phyloP scores from a whole-genome alignment of 2,888 invertebrate species.

The Listrodromus nycthemerus region DNA sequence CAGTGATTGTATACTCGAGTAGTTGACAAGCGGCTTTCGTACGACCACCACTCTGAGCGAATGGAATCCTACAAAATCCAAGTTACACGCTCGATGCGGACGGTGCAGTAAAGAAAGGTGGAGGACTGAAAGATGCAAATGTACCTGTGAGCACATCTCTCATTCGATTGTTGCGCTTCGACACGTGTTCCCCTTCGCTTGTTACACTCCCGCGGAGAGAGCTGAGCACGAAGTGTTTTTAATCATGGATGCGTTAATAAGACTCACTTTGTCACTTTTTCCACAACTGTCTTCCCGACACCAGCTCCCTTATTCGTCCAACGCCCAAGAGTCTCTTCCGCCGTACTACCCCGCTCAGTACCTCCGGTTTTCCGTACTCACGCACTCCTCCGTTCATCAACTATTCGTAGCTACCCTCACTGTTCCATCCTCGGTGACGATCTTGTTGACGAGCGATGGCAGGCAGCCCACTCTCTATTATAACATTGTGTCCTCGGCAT shows the following conservation, averaged over 20 bases:
- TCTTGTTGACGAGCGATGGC: conserved; percentile 56
- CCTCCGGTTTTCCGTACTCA: conserved; percentile 42
- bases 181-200: conserved; percentile 64
- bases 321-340: conserved; percentile 16
- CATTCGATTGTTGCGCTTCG: conserved; percentile 67
- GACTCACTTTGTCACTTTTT: conserved; percentile 71
- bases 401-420: conserved; percentile 38
- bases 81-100: conserved; percentile 42
- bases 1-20: conserved; percentile 45
- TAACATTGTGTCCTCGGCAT: conserved; percentile 83
- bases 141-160: conserved; percentile 39
- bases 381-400: conserved; percentile 66
- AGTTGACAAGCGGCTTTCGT: conserved; percentile 44
- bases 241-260: conserved; percentile 75
- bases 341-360: neutral
- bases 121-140: conserved; percentile 12
- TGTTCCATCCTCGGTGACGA: conserved; percentile 38
- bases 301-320: conserved; percentile 31
- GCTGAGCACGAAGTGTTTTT: conserved; percentile 70
- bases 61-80: conserved; percentile 62
- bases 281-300: conserved; percentile 54
- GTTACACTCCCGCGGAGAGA: conserved; percentile 62
- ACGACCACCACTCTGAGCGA: conserved; percentile 61
- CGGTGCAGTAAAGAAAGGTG: conserved; percentile 4
- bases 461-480: conserved; percentile 79